Base-by-base conservation (phyloP, 2,888 invertebrate genomes). In the Agonum fuliginosum region DNA sequence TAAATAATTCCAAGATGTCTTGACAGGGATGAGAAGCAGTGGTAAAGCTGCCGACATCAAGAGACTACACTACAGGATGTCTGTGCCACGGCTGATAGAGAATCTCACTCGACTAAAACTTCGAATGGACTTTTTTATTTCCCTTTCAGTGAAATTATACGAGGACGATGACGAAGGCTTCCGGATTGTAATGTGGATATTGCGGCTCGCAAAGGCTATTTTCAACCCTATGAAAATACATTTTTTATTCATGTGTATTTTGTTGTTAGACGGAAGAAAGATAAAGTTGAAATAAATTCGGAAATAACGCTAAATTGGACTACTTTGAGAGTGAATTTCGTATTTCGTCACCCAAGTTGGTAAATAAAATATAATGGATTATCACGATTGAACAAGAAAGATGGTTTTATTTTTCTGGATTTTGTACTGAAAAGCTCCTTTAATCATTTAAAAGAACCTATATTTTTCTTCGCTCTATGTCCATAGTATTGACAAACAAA, bases 221-320 rank as follows among this genome's bases (percentile, higher is more conserved):
- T 54, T 22, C 54, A 24, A 8, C 10, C 22, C 54, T 22, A 54
- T 54, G 54, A 12, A 54, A 54, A 54, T 54, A 54, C 24, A 54
- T 12, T 54, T 54, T 54, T 54, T 54, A 54, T 54, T 54, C 54
- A 54, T 54, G 54, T 54, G 51, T 51, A n/a, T 54, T 54, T 24
- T 54, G 48, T 48, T 48, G 20, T 20, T 20, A 48, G 20, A 24
- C 12, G 24, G 24, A 10, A n/a, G 24, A 22, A n/a, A 54, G 54
- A 54, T 54, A 54, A 48, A 48, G 19, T 48, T 19, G 48, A 48
- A 48, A 48, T 48, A 48, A 54, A 54, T 54, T 54, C 24, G 54
- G 54, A 54, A 54, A 54, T 54, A 24, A 22, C 27, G 20, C 10
- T 48, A 48, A 24, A 54, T 54, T 54, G 54, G 24, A 12, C 24